Evolutionary conservation across 2,113 vertebrate genomes (phyloP).

Genomic region (Haliaeetus leucogaster): DNA sequence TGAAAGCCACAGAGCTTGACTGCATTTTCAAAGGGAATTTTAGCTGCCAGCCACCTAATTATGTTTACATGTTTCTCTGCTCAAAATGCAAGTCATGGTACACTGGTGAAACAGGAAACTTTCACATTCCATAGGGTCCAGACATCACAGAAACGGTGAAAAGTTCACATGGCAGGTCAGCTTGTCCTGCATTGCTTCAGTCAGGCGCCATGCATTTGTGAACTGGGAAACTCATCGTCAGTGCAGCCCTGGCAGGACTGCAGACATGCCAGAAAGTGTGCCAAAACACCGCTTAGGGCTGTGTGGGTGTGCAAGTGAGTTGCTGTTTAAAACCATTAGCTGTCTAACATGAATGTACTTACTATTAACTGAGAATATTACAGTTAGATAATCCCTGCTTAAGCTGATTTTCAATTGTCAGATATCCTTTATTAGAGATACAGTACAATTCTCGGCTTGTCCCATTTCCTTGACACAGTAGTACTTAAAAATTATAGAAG

Average conservation of each 20-base stretch:
- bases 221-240: background rate
- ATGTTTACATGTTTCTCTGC: constrained; percentile 47
- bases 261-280: background rate
- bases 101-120: constrained; percentile 59
- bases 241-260: background rate
- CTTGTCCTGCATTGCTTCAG: background rate
- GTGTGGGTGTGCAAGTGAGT: background rate
- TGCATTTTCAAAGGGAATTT: constrained; percentile 19
- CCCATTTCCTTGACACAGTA: background rate
- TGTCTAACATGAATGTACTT: background rate
- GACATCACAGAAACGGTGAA: constrained; percentile 37
- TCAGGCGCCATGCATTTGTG: background rate
- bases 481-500: background rate
- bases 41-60: constrained; percentile 34
- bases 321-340: background rate
- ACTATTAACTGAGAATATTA: background rate
- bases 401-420: background rate
- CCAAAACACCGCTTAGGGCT: background rate
- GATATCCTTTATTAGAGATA: background rate
- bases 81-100: constrained; percentile 41
- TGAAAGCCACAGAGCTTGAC: background rate
- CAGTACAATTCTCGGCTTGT: background rate
- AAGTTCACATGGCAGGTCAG: constrained; percentile 29
- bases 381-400: background rate
- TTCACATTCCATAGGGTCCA: constrained; percentile 25